phyloP scores from a whole-genome alignment of 1,140 invertebrate species.

The Sesamia nonagrioides region DNA sequence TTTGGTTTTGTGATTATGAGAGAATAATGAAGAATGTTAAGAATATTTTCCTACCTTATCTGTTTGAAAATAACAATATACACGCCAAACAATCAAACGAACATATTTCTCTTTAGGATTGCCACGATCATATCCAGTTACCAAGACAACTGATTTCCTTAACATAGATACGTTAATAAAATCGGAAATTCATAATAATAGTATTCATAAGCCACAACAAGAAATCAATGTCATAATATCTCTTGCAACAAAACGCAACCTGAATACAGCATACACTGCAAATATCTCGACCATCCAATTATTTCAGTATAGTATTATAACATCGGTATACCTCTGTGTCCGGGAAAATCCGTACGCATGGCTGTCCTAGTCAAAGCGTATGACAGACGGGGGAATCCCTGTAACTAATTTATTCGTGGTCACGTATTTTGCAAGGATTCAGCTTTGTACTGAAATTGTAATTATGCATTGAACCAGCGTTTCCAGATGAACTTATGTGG shows the following conservation, averaged over 20 bases:
- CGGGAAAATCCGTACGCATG: slow-evolving; percentile 1
- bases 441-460: slow-evolving; percentile 82
- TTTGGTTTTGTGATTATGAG: too few species aligned
- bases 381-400: slow-evolving; percentile 72
- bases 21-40: too few species aligned
- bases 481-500: slow-evolving; percentile 40
- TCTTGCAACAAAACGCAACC: background rate
- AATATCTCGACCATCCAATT: background rate
- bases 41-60: too few species aligned
- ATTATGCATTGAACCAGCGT: slow-evolving; percentile 58
- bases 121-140: too few species aligned
- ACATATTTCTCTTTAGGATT: too few species aligned
- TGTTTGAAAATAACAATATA: too few species aligned
- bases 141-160: too few species aligned
- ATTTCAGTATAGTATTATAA: background rate
- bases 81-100: too few species aligned
- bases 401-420: slow-evolving; percentile 78
- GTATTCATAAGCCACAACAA: too few species aligned
- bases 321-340: slow-evolving; percentile 1
- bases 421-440: slow-evolving; percentile 74
- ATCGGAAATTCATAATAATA: too few species aligned
- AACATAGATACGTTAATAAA: too few species aligned
- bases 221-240: too few species aligned
- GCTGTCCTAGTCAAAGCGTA: slow-evolving; percentile 44
- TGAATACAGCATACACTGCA: background rate